Conservation (phyloP, 2,888 invertebrate genomes). For the Latrodectus hesperus region DNA sequence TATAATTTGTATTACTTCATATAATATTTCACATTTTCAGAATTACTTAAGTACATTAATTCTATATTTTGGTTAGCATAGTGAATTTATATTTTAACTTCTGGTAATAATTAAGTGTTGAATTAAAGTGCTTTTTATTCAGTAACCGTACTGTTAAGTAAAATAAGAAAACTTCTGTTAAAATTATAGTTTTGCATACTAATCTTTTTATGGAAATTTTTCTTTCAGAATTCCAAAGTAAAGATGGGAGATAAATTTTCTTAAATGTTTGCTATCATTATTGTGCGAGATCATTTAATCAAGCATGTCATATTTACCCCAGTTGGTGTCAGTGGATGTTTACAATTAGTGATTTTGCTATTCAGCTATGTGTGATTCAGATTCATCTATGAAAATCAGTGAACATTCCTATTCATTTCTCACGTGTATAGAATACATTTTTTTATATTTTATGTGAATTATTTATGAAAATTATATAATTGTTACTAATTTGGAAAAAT, state of each 20-base stretch:
- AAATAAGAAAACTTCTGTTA: too few relatives aligned
- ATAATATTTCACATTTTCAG: too few relatives aligned
- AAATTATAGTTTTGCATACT: too few relatives aligned
- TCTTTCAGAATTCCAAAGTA: slow-evolving; percentile 81
- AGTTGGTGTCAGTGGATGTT: slow-evolving; percentile 26
- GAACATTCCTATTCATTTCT: slow-evolving; percentile 61
- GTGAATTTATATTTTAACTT: too few relatives aligned
- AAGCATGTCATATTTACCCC: slow-evolving; percentile 47
- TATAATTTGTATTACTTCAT: too few relatives aligned
- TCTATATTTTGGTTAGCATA: too few relatives aligned
- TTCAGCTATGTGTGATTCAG: slow-evolving; percentile 26
- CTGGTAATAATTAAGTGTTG: too few relatives aligned
- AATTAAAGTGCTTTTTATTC: too few relatives aligned
- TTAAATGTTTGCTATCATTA: slow-evolving; percentile 1
- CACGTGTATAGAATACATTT: slow-evolving; percentile 40
- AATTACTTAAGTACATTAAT: too few relatives aligned
- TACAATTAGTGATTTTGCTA: slow-evolving; percentile 3
- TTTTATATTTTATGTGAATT: slow-evolving; percentile 42
- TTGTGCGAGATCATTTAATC: slow-evolving; percentile 40
- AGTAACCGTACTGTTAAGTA: too few relatives aligned
- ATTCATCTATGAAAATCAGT: slow-evolving; percentile 8
- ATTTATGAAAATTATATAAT: not conserved
- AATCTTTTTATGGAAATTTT: slow-evolving; percentile 14
- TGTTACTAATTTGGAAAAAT: too few relatives aligned
- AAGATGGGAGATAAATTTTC: slow-evolving; percentile 82